Conservation (phyloP, 2,113 vertebrate species). For the Crocuta crocuta region DNA sequence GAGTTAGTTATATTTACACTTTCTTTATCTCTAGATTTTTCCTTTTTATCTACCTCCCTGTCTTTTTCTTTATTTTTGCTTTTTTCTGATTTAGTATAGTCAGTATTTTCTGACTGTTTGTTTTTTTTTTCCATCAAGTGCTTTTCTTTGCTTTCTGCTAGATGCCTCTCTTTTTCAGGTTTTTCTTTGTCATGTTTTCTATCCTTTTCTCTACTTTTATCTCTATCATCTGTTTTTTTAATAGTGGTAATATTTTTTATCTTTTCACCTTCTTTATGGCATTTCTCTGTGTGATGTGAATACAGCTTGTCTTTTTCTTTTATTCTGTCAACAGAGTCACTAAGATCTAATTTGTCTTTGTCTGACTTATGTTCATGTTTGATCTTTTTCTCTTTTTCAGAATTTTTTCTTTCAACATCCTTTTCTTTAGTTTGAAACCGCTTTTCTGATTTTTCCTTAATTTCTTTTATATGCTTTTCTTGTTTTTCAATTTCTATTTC, state of each 20-base stretch:
- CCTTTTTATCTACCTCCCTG: conserved; percentile 91
- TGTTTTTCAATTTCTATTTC: conserved; percentile 91
- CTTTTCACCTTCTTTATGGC: conserved; percentile 94
- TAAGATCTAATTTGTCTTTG: conserved; percentile 91
- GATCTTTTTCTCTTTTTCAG: conserved; percentile 95
- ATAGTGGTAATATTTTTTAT: conserved; percentile 86
- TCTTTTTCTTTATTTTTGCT: conserved; percentile 92
- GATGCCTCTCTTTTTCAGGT: conserved; percentile 90
- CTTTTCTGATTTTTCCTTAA: conserved; percentile 93
- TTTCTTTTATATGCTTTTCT: conserved; percentile 89
- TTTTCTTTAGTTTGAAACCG: conserved; percentile 91
- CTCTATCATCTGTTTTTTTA: conserved; percentile 94
- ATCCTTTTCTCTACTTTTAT: conserved; percentile 95
- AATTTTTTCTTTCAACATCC: conserved; percentile 92
- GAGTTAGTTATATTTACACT: conserved; percentile 82
- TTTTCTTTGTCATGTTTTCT: conserved; percentile 94
- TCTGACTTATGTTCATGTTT: conserved; percentile 92
- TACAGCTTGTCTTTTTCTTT: conserved; percentile 89
- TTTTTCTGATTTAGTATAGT: conserved; percentile 92
- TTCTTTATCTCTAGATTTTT: conserved; percentile 91
- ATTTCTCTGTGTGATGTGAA: conserved; percentile 90
- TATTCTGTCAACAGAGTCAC: conserved; percentile 90
- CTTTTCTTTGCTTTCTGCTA: conserved; percentile 92
- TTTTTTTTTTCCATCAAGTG: conserved; percentile 90
- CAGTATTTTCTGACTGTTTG: conserved; percentile 91